Evolutionary conservation across 2,113 vertebrate genomes (phyloP), one percentile per base, ranked within the genome.

Genomic region (Cairina moschata): DNA sequence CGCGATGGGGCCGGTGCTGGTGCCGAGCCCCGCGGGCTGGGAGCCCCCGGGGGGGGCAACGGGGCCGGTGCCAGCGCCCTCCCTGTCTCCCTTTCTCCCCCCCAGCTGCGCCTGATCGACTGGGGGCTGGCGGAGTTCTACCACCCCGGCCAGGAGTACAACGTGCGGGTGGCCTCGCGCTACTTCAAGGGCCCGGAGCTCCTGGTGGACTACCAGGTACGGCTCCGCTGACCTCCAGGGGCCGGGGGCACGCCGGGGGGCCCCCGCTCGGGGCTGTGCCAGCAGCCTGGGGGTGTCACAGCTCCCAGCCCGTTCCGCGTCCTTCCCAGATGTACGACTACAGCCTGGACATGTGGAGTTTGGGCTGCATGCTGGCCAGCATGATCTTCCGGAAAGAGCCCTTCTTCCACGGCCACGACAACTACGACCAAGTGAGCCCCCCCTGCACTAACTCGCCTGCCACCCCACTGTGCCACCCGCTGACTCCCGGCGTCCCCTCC

Each of bases 321-420:
- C 46, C 25, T 17, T 46, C 29, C 17, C 91, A 99, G 98, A 99
- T 98, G 98, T 99, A 99, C 59, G 98, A 99, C 98, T 99, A 99
- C 98, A 98, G 98, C 97, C 88, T 99, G 95, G 98, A 99, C 96
- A 98, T 99, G 98, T 99, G 98, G 98, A 99, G 98, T 91, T 87
- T 99, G 91, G 98, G 98, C 40, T 99, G 98, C 96, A 98, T 99
- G 98, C 90, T 99, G 80, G 98, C 98, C 93, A 98, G 98, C 95
- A 98, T 99, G 98, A 98, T 99, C 96, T 99, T 99, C 97, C 98
- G 98, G 78, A 99, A 98, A 97, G 98, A 99, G 63, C 98, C 98
- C 16, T 99, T 99, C 97, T 99, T 99, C 97, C 98, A 99, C 28
- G 98, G 98, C 50, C 98, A 99, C 44, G 98, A 99, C 97, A 99